Percentiles rank a stretch among this genome's conserved stretches.
phyloP scores from a whole-genome alignment of 53 echinoderm and acorn worm species.

The Holothuria scabra region DNA sequence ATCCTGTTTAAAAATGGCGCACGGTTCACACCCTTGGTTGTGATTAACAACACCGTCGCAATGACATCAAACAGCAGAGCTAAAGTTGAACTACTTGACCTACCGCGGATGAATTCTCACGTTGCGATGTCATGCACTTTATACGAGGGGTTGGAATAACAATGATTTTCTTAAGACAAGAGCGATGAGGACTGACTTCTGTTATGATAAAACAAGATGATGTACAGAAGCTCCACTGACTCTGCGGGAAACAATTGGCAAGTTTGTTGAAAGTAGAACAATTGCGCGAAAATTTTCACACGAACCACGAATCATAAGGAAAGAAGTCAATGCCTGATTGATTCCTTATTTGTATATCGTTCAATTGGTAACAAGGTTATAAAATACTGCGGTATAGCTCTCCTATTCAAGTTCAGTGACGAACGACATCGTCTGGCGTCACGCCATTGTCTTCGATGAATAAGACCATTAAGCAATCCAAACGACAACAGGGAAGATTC shows the following conservation, averaged over 20 bases:
- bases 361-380: constrained; percentile 12
- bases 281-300: constrained; percentile 35
- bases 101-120: not conserved
- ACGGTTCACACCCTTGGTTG: constrained; percentile 21
- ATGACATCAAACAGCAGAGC: not conserved
- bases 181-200: constrained; percentile 8
- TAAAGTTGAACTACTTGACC: not conserved
- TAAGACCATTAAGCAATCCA: constrained; percentile 14
- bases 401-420: constrained; percentile 28
- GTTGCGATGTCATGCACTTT: constrained; percentile 24
- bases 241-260: constrained; percentile 18
- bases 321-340: constrained; percentile 41
- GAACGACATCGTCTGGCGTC: not conserved
- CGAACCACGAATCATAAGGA: constrained; percentile 10
- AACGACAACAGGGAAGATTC: not conserved
- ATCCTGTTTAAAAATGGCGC: constrained; percentile 3
- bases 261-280: constrained; percentile 33
- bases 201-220: constrained; percentile 35
- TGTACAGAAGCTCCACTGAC: constrained; percentile 6
- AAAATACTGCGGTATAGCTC: constrained; percentile 21
- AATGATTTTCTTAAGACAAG: constrained; percentile 24
- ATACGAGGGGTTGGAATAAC: constrained; percentile 9
- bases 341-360: constrained; percentile 23
- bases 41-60: not conserved
- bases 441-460: constrained; percentile 15